Evolutionary conservation across 2,113 vertebrate genomes (phyloP).

Genomic region (Salminus brasiliensis): DNA sequence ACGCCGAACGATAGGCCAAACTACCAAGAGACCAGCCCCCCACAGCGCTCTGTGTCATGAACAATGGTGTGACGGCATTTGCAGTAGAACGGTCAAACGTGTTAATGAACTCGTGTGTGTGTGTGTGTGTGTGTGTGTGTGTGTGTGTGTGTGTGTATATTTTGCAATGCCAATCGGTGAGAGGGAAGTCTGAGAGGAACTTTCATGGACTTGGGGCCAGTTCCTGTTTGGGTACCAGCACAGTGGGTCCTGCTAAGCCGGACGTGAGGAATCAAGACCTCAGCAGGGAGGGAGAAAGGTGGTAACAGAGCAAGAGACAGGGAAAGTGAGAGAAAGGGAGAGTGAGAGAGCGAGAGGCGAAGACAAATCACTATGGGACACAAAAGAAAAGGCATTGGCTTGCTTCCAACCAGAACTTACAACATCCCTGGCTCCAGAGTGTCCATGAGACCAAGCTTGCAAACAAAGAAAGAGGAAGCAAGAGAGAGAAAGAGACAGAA

Average conservation of each 20-base stretch:
- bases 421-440: constrained; percentile 23
- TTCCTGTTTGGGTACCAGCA: neutral
- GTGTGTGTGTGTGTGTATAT: neutral
- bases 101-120: neutral
- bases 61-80: neutral
- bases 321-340: neutral
- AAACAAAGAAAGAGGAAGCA: constrained; percentile 23
- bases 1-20: neutral
- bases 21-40: neutral
- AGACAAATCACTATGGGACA: constrained; percentile 15
- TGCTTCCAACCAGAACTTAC: constrained; percentile 8
- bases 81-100: neutral
- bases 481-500: neutral
- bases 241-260: neutral
- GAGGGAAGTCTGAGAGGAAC: neutral
- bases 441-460: constrained; percentile 21
- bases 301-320: neutral
- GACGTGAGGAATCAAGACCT: constrained; percentile 9
- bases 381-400: constrained; percentile 38
- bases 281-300: neutral
- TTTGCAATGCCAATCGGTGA: neutral
- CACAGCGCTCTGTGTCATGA: neutral
- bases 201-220: neutral
- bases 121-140: no score
- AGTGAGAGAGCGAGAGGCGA: neutral